These are phyloP conservation scores for Dasyprocta punctata DNA, from an alignment of 2,113 vertebrate genomes.

Conservation along the genomic window DNA sequence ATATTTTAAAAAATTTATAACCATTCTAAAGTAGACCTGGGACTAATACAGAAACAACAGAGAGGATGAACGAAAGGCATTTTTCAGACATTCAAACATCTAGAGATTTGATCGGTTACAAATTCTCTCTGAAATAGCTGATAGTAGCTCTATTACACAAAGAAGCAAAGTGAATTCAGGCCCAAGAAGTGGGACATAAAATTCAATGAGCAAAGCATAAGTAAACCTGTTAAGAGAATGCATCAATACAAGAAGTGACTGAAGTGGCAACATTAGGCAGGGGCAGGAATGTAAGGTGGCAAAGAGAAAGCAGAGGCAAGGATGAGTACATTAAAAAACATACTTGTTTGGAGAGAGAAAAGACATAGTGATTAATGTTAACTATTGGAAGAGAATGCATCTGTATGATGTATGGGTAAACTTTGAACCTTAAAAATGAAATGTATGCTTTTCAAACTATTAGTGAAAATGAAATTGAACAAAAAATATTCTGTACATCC, in stretches of 20 bases:
- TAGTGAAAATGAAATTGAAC: conserved; percentile 37
- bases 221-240: neutral
- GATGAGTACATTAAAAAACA: neutral
- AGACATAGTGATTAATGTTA: neutral
- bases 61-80: neutral
- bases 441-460: conserved; percentile 35
- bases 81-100: conserved; percentile 7
- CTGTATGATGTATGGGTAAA: neutral
- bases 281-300: neutral
- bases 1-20: neutral
- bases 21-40: conserved; percentile 6
- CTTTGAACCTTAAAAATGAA: conserved; percentile 35
- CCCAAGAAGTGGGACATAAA: neutral
- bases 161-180: neutral
- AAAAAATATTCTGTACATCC: conserved; percentile 29
- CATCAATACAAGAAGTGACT: neutral
- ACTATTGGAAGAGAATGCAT: conserved; percentile 36
- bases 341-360: conserved; percentile 6
- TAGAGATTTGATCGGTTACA: conserved; percentile 35
- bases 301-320: neutral
- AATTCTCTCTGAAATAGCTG: neutral
- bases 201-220: conserved; percentile 20
- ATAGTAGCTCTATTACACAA: neutral
- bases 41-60: neutral
- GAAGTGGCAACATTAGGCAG: neutral